These are phyloP conservation scores for Coleophora deauratella DNA, from an alignment of 2,888 invertebrate genomes.

Conservation along the genomic window DNA sequence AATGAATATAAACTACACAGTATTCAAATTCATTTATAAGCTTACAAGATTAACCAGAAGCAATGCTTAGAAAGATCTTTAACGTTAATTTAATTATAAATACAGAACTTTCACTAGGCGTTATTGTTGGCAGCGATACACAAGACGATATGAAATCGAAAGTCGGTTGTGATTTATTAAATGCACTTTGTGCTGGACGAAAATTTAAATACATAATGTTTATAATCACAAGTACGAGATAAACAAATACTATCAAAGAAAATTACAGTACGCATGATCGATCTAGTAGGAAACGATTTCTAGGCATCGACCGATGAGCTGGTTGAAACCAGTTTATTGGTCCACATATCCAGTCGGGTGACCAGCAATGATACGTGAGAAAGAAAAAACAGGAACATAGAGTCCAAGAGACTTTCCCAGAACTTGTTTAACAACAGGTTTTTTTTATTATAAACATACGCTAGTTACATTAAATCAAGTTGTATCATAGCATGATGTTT, in stretches of 20 bases:
- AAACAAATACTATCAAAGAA: slow-evolving; percentile 26
- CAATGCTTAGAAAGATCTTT: too few relatives aligned
- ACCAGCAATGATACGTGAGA: slow-evolving; percentile 60
- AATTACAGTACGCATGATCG: slow-evolving; percentile 64
- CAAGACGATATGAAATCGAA: slow-evolving; percentile 19
- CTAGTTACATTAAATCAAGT: too few relatives aligned
- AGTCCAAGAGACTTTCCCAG: slow-evolving; percentile 27
- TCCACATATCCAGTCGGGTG: slow-evolving; percentile 66
- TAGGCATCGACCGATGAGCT: slow-evolving; percentile 48
- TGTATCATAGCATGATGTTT: too few relatives aligned
- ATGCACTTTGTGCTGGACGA: too few relatives aligned
- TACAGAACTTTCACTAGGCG: slow-evolving; percentile 43
- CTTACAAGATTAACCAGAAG: too few relatives aligned
- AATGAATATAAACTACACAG: too few relatives aligned
- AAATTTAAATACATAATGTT: background rate
- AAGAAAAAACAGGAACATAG: slow-evolving; percentile 52
- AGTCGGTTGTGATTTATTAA: slow-evolving; percentile 8
- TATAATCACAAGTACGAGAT: background rate
- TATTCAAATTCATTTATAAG: too few relatives aligned
- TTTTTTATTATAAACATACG: background rate
- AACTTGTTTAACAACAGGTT: background rate
- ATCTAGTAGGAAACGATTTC: slow-evolving; percentile 69
- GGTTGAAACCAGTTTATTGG: slow-evolving; percentile 67
- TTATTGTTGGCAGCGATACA: slow-evolving; percentile 16
- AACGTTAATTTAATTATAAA: slow-evolving; percentile 28